Base-by-base conservation (phyloP, 2,797 vertebrate species). In the Phyllotis vaccarum region DNA sequence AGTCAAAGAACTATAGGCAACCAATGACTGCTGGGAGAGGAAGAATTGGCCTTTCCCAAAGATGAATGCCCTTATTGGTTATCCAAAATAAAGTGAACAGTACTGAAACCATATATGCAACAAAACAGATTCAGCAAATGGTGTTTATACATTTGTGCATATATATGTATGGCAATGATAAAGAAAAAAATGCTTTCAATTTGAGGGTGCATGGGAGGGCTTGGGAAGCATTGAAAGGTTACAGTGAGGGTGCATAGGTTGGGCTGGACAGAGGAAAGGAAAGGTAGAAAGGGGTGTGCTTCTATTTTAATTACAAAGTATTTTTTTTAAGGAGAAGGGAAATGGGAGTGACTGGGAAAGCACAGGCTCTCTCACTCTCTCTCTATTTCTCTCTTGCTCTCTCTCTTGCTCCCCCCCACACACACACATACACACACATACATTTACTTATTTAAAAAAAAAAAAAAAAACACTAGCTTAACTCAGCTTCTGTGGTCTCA, bases 401-500 rank as follows among this genome's bases (percentile, higher is more conserved):
- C 54, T 54, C 54, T 54, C 52, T 11, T 13, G 9, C 8, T 52
- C 52, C 13, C 52, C 13, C 52, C 13, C 24, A 64, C 62, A 64
- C 62, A 64, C 62, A 64, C 62, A 29, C 62, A 96, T 64, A 70
- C 49, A 86, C 3, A 24, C 43, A 87, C 21, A 82, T 76, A 83
- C n/a, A 97, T 95, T 89, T 94, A 86, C 87, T 14, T n/a, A n/a
- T n/a, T n/a, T n/a, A n/a, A n/a, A n/a, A n/a, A n/a, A n/a, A n/a
- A n/a, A n/a, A n/a, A n/a, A n/a, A n/a, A 90, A 78, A 80, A 37
- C n/a, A 79, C 87, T 88, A 76, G 43, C 52, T 96, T 86, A 13
- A 37, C 75, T 91, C 60, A 81, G 85, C 43, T 82, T 79, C 62
- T 62, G 19, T 29, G 40, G 31, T 66, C 91, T 96, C 46, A 60